Evolutionary conservation across 2,888 invertebrate species (phyloP), one percentile per base, ranked within the genome.

Genomic region (Drosophila affinis): DNA sequence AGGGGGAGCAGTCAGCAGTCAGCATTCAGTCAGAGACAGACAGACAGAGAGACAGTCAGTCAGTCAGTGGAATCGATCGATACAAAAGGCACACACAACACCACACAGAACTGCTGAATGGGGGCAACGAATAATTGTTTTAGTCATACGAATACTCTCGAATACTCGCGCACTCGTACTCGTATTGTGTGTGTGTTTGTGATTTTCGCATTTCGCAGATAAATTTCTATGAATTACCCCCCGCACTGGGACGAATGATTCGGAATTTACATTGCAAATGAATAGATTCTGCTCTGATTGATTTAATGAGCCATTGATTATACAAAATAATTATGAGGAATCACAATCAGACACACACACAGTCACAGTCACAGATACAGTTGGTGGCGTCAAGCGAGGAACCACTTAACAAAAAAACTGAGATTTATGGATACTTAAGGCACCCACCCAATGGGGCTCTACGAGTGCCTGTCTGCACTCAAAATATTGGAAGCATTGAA

Each of bases 221-320:
- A 79, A 79, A 85, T 82, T 82, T 87, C 82, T 64, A 65, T 81
- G 86, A 81, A 87, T 75, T 87, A 59, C 53, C 7, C 21, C 53
- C 48, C 49, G 57, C 18, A 57, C 29, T 45, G 44, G 34, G 24
- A 29, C 54, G 44, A 44, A 12, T 12, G 44, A 5, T 10, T 27
- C 24, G 27, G 24, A 24, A 71, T 71, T 51, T 76, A 74, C 77
- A 77, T 81, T 78, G 77, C 65, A 75, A 77, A 82, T 81, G 24
- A 51, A 55, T 65, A 63, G 71, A 64, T 79, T 62, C 65, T 75
- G 61, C 79, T 79, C 77, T 81, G 75, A 85, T 87, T 87, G 87
- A 61, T 75, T 77, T 57, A 69, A 69, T 69, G 71, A 69, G 68
- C 53, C 71, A 70, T 48, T 34, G 61, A 67, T 67, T 67, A 68